Conservation (phyloP, 2,797 vertebrate species). For the Sebastes iracundus region DNA sequence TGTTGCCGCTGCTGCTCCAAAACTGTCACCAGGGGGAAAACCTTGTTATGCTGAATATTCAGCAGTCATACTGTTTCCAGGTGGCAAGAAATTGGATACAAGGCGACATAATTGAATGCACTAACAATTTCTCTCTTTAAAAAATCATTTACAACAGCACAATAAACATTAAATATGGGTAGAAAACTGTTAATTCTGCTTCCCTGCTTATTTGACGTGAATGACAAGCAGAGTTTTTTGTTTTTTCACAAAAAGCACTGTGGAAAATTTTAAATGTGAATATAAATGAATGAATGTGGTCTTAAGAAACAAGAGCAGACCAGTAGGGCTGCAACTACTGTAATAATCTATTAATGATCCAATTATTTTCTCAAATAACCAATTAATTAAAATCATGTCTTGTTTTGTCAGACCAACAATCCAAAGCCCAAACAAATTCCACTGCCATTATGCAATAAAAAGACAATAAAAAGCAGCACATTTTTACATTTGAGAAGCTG, state of each 20-base stretch:
- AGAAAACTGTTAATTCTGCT: background rate
- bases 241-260: background rate
- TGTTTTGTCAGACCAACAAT: background rate
- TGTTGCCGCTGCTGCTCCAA: slow-evolving; percentile 42
- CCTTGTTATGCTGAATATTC: slow-evolving; percentile 61
- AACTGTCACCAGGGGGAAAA: slow-evolving; percentile 52
- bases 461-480: background rate
- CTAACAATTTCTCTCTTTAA: background rate
- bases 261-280: background rate
- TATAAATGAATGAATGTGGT: background rate
- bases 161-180: background rate
- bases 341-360: background rate
- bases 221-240: background rate
- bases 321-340: background rate
- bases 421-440: background rate
- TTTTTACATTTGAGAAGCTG: background rate
- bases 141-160: slow-evolving; percentile 1
- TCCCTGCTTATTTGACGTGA: background rate
- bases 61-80: slow-evolving; percentile 38
- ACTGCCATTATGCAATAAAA: no score
- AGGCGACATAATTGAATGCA: slow-evolving; percentile 36
- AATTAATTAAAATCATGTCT: background rate
- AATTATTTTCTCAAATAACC: background rate
- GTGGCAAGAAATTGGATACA: slow-evolving; percentile 45
- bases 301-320: background rate